Base-by-base conservation (phyloP, 1,140 invertebrate genomes). In the Drosophila quadrilineata region DNA sequence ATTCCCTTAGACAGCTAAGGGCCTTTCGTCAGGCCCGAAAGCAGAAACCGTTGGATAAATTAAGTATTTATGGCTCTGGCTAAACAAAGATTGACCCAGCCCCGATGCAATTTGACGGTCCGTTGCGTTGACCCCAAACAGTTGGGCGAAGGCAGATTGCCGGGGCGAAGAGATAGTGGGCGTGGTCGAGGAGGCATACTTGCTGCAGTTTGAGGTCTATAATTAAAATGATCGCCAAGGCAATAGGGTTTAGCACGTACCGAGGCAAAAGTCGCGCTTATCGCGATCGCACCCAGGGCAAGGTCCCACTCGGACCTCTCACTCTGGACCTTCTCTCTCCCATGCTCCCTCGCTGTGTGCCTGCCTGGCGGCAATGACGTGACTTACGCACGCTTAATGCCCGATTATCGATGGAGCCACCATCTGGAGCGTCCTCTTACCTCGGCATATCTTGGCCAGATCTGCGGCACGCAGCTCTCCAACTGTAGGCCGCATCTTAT, bases 191-290 rank as follows among this genome's bases (percentile, higher is more conserved):
- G 22, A 38, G 59, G 57, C n/a, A n/a, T n/a, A n/a, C n/a, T n/a
- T n/a, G n/a, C n/a, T n/a, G n/a, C n/a, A n/a, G n/a, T n/a, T n/a
- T n/a, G 46, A 50, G 46, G 45, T 50, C 63, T 59, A 82, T 82
- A 82, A 82, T 82, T 82, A 82, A 82, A 82, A 82, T 84, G 77
- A 82, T 84, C 69, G 52, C 73, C 74, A 59, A 60, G 58, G 22
- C 46, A 62, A n/a, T n/a, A 69, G 73, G 76, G 72, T 66, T 76
- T 82, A 82, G 77, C 77, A 82, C 77, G 77, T 82, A 82, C 69
- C 71, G 72, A 82, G 77, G 77, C 72, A 84, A 84, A 76, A 84
- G 72, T 84, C 77, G 77, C 77, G 77, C 77, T 84, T 82, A 82
- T 82, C 77, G 77, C 77, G 77, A 82, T 82, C 69, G 68, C 77